Percentiles rank a stretch among this genome's conserved stretches.
These are phyloP conservation scores for Laticauda laticaudata DNA, from an alignment of 2,113 vertebrate species.

Conservation along the genomic window DNA sequence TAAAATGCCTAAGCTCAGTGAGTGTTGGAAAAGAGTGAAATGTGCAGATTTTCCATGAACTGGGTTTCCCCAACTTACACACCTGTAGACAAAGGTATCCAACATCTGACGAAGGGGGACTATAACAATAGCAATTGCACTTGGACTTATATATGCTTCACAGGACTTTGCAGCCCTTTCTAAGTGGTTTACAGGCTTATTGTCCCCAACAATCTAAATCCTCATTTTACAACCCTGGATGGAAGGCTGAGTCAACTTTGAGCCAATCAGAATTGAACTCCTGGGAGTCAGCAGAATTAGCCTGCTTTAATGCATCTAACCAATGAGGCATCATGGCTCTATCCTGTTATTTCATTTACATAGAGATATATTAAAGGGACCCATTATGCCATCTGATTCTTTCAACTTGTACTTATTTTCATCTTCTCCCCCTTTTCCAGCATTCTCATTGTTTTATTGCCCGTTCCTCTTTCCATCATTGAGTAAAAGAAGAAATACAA, in stretches of 20 bases:
- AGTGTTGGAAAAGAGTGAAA: not conserved
- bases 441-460: not conserved
- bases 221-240: too few relatives aligned
- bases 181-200: too few relatives aligned
- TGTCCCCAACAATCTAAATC: too few relatives aligned
- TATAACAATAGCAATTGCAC: not conserved
- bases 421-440: not conserved
- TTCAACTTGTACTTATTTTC: not conserved
- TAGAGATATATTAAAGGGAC: not conserved
- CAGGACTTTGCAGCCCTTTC: too few relatives aligned
- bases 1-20: not conserved
- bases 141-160: not conserved
- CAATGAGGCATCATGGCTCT: not conserved
- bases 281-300: too few relatives aligned
- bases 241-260: too few relatives aligned
- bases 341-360: not conserved
- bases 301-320: too few relatives aligned
- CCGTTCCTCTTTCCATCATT: not conserved
- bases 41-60: not conserved
- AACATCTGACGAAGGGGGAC: not conserved
- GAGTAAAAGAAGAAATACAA: not conserved
- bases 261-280: too few relatives aligned
- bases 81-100: not conserved
- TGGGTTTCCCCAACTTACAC: not conserved
- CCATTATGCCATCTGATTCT: not conserved